phyloP scores from a whole-genome alignment of 2,797 vertebrate genomes.

The Melanotaenia trifasciata region DNA sequence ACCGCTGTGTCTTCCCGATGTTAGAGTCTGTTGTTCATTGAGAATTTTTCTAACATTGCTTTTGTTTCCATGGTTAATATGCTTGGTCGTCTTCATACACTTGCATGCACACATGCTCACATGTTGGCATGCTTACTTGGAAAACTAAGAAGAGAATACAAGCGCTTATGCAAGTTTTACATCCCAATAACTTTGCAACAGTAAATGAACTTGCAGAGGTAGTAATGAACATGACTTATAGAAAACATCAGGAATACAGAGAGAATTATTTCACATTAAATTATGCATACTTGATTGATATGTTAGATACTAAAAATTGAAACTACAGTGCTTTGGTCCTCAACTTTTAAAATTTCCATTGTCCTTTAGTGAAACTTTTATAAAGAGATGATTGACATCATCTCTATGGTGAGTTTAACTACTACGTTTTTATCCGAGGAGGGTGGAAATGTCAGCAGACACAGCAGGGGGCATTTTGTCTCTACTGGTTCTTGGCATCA shows the following conservation, averaged over 20 bases:
- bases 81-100: constrained; percentile 14
- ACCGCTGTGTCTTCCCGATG: too few species aligned
- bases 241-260: neutral
- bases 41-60: too few species aligned
- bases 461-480: too few species aligned
- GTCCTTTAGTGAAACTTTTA: too few species aligned
- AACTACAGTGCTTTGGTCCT: neutral
- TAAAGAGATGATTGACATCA: too few species aligned
- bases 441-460: too few species aligned
- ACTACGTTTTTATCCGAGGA: neutral
- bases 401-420: neutral
- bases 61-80: constrained; percentile 49
- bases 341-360: too few species aligned
- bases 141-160: neutral
- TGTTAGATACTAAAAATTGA: neutral
- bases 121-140: neutral
- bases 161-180: neutral
- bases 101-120: neutral
- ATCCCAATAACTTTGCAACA: neutral
- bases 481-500: neutral
- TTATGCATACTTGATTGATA: neutral
- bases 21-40: too few species aligned
- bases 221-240: neutral
- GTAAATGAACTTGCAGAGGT: neutral
- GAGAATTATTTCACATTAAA: neutral